Evolutionary conservation across 2,113 vertebrate genomes (phyloP), one percentile per base, ranked within the genome.

Genomic region (Anarrhichthys ocellatus): DNA sequence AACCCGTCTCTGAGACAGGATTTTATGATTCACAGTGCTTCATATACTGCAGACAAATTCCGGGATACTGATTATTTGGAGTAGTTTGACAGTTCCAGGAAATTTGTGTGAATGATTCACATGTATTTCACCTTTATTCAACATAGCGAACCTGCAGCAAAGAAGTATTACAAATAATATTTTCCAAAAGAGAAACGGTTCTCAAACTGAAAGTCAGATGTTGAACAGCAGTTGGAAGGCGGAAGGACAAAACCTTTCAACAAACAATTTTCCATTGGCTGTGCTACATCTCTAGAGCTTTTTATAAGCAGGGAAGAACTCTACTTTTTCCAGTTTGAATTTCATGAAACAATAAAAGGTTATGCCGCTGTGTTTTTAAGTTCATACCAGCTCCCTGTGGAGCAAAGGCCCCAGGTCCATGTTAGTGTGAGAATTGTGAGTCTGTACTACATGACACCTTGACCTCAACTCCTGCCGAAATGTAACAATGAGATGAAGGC

Each of bases 321-420:
- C 32, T 18, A 20, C 40, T 67, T 86, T 85, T 69, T 78, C 71
- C 71, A 56, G 72, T 75, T 82, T 83, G 40, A 73, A 79, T 87
- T 92, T 87, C 63, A 83, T 89, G 58, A 87, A 90, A 82, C 77
- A 85, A 82, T 69, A 78, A 77, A 69, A 85, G 77, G 68, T 79
- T 80, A 84, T 87, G 81, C 29, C 4, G 15, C 29, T 58, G 68
- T 80, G 61, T 79, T 88, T 85, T 81, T 71, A 71, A 69, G 77
- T 81, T 80, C 34, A 63, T 70, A 63, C 80, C 46, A 58, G 50
- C 67, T 89, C 89, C 48, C 80, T 48, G 52, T 65, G 73, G 85
- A 81, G 68, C 78, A 36, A 38, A 69, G 27, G 71, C 46, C 11
- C 77, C 56, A 32, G 29, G 32, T 22, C 6, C 10, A 32, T 24